These are phyloP conservation scores for Falco cherrug DNA, from an alignment of 2,797 vertebrate species.

Conservation along the genomic window DNA sequence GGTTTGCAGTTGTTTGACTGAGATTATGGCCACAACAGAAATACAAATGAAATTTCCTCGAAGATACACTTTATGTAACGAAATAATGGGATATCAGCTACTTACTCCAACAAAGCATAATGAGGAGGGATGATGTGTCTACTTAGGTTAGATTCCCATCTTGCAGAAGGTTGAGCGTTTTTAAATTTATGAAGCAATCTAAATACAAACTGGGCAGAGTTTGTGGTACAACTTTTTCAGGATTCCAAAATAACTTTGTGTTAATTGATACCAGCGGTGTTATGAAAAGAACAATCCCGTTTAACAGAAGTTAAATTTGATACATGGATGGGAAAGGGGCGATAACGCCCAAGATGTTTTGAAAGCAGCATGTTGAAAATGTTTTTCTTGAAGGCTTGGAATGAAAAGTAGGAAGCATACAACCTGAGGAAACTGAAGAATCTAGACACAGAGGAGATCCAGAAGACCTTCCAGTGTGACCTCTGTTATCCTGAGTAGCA, in stretches of 20 bases:
- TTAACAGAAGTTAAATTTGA: background rate
- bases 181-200: background rate
- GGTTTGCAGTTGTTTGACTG: background rate
- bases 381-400: background rate
- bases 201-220: background rate
- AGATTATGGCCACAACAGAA: background rate
- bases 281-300: background rate
- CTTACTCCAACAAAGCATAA: background rate
- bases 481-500: background rate
- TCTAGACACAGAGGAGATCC: background rate
- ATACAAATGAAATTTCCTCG: background rate
- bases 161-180: background rate
- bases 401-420: background rate
- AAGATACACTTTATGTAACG: background rate
- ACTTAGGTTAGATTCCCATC: background rate
- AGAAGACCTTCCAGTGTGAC: background rate
- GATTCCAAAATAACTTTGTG: slow-evolving; percentile 1
- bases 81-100: background rate
- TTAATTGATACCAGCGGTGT: background rate
- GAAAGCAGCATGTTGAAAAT: background rate
- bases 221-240: background rate
- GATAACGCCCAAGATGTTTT: background rate
- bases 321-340: background rate
- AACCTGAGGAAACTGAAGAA: background rate
- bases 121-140: background rate